Evolutionary conservation across 2,113 vertebrate genomes (phyloP).

Genomic region (Spheniscus mendiculus): DNA sequence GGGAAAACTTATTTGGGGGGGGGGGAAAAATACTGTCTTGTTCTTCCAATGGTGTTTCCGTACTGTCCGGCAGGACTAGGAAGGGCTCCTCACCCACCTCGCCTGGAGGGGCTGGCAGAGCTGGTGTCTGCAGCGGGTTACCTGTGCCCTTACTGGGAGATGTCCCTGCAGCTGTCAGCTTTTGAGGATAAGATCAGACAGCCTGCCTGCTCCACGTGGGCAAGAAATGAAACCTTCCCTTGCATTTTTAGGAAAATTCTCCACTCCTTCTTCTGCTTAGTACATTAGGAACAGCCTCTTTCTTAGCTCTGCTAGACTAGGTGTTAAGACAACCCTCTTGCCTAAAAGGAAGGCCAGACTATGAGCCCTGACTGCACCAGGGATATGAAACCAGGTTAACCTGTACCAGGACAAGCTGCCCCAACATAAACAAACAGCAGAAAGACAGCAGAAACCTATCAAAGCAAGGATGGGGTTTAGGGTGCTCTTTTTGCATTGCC

Average conservation of each 20-base stretch:
- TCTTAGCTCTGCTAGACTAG: not conserved
- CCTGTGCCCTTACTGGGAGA: not conserved
- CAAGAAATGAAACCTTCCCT: not conserved
- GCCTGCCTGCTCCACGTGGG: accelerated
- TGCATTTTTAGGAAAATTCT: not conserved
- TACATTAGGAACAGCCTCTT: not conserved
- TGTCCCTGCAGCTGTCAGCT: not conserved
- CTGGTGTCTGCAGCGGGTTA: not conserved
- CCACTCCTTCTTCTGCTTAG: not conserved
- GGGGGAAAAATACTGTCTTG: not conserved
- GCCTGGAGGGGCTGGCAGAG: not conserved
- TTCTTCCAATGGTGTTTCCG: accelerated
- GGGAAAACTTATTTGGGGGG: not conserved
- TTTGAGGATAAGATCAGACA: not conserved
- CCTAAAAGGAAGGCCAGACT: not conserved
- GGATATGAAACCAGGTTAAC: not conserved
- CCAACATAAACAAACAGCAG: not conserved
- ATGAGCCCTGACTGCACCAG: not conserved
- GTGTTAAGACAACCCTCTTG: not conserved
- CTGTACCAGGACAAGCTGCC: not conserved
- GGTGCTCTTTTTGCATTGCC: not conserved
- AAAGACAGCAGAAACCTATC: not conserved
- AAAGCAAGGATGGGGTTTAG: not conserved
- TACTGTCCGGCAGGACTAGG: accelerated
- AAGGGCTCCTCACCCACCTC: not conserved